These are phyloP conservation scores for Silvanus unidentatus DNA, from an alignment of 2,888 invertebrate genomes.

Conservation along the genomic window DNA sequence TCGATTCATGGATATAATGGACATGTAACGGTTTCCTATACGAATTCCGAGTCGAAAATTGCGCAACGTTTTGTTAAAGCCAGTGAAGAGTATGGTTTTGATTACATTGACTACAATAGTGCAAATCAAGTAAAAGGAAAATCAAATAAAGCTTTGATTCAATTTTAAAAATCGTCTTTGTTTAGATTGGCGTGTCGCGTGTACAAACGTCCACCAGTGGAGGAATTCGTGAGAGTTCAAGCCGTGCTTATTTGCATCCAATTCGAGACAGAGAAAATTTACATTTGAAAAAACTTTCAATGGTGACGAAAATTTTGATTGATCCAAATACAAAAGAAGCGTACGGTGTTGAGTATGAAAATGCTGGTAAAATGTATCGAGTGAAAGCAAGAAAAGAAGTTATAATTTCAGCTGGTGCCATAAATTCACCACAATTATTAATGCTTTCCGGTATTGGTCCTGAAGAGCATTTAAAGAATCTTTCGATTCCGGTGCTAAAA, in stretches of 20 bases:
- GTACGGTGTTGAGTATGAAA: neutral
- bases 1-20: too few species aligned
- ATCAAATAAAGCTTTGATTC: too few species aligned
- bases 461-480: neutral
- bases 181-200: neutral
- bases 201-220: neutral
- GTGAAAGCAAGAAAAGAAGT: neutral
- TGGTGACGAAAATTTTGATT: neutral
- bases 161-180: too few species aligned
- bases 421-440: neutral
- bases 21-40: too few species aligned
- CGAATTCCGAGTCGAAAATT: too few species aligned
- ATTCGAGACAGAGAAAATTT: neutral
- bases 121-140: too few species aligned
- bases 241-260: neutral
- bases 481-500: neutral
- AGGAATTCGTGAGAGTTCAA: neutral
- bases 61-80: too few species aligned
- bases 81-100: neutral
- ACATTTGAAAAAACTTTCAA: neutral
- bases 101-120: too few species aligned
- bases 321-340: neutral
- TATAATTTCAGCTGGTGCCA: neutral
- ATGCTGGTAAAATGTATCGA: neutral
- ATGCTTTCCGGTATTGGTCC: conserved; percentile 1